A percentile compares a stretch with the other conserved stretches of the same genome.
phyloP scores from a whole-genome alignment of 2,888 invertebrate species.

The Zaprionus bogoriensis region DNA sequence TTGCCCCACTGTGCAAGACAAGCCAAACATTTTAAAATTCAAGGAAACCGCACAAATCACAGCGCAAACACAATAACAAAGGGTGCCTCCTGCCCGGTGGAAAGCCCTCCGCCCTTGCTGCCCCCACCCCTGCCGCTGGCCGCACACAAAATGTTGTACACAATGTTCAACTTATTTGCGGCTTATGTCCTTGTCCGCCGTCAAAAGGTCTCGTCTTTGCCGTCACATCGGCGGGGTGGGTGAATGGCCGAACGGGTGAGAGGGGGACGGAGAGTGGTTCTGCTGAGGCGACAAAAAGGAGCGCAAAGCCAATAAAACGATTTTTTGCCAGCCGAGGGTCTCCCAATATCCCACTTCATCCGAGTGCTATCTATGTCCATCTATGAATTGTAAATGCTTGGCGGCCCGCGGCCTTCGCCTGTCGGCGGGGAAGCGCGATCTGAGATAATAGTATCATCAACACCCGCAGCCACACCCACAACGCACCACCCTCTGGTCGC shows the following conservation, averaged over 20 bases:
- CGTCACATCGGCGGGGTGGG: no score
- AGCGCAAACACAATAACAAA: slow-evolving; percentile 62
- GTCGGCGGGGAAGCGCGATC: slow-evolving; percentile 63
- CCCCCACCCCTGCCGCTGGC: background rate
- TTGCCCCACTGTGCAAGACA: slow-evolving; percentile 42
- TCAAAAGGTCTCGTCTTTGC: slow-evolving; percentile 23
- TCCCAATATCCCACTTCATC: slow-evolving; percentile 28
- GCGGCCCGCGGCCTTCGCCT: slow-evolving; percentile 63
- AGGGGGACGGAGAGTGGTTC: slow-evolving; percentile 15
- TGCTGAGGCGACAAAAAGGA: slow-evolving; percentile 69
- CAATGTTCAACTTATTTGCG: slow-evolving; percentile 75
- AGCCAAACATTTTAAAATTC: slow-evolving; percentile 62
- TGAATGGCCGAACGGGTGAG: slow-evolving; percentile 19
- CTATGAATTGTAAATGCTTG: slow-evolving; percentile 71
- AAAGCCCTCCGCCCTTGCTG: slow-evolving; percentile 9
- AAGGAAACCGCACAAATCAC: slow-evolving; percentile 71
- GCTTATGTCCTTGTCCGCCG: slow-evolving; percentile 64
- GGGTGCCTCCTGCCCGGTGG: slow-evolving; percentile 50
- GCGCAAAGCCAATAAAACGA: slow-evolving; percentile 82
- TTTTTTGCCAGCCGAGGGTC: slow-evolving; percentile 65
- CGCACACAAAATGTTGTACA: slow-evolving; percentile 52
- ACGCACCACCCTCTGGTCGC: background rate
- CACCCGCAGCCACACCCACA: slow-evolving; percentile 53
- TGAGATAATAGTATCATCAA: slow-evolving; percentile 82
- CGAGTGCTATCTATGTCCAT: slow-evolving; percentile 54